phyloP scores from a whole-genome alignment of 2,113 vertebrate genomes.

The Eptesicus fuscus region DNA sequence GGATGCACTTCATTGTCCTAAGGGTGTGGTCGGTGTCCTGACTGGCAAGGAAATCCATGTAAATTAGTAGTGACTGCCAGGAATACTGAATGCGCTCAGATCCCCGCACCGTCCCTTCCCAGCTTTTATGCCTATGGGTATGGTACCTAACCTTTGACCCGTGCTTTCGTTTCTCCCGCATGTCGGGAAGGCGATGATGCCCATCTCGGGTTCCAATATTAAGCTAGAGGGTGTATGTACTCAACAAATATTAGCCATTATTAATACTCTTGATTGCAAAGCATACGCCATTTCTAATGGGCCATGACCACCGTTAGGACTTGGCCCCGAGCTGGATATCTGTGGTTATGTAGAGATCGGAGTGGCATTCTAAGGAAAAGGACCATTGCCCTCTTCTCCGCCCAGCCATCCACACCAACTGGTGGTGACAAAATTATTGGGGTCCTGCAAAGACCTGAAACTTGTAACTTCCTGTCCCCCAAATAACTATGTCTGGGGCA shows the following conservation, averaged over 20 bases:
- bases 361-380: background rate
- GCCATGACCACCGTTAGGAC: background rate
- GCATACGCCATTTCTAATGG: background rate
- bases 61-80: background rate
- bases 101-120: background rate
- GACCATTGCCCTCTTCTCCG: rapidly evolving
- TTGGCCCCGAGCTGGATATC: background rate
- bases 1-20: background rate
- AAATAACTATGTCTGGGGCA: background rate
- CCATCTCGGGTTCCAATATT: background rate
- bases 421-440: background rate
- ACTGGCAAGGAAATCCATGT: background rate
- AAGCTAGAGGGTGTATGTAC: background rate
- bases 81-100: background rate
- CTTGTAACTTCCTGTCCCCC: rapidly evolving
- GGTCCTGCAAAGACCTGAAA: background rate
- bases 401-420: background rate
- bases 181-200: no score
- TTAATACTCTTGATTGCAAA: background rate
- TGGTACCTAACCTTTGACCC: background rate
- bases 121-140: background rate
- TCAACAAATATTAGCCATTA: background rate
- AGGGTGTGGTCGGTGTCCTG: rapidly evolving
- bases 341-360: background rate
- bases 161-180: background rate